Evolutionary conservation across 2,113 vertebrate genomes (phyloP), one percentile per base, ranked within the genome.

Genomic region (Aspiorhynchus laticeps): DNA sequence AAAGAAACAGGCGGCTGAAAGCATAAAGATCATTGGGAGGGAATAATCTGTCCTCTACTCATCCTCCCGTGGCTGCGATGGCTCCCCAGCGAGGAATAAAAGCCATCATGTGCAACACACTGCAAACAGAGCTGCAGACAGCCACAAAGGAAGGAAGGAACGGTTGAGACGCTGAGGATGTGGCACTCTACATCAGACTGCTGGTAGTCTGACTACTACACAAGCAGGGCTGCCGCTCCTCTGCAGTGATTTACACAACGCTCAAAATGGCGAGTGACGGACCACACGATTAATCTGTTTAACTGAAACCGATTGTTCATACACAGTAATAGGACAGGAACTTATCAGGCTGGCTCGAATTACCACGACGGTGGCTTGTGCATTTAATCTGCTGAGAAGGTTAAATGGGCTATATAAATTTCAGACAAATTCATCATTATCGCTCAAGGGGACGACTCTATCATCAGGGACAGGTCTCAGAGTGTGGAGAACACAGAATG

Each of bases 301-400:
- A 89, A 86, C 88, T 67, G 79, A 89, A 87, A 84, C 86, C 67
- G 65, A 89, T 89, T 89, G 80, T 89, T 89, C 88, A 89, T 88
- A 88, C 84, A 86, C 84, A 76, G 84, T 88, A 86, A 88, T 88
- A 82, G 85, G 78, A 89, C 71, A 80, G 85, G 88, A 87, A 88
- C 41, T 89, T 87, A 89, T 88, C 86, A 86, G 86, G 74, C 86
- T 67, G 84, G 69, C 75, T 48, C 63, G 67, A 86, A 85, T 87
- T 85, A 89, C 86, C 61, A 81, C 33, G 63, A 87, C 33, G 51
- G 38, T 43, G 51, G 53, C 36, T 71, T 63, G 53, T 43, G 71
- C 71, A 7, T 71, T 85, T 88, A 88, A 88, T 89, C 86, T 88
- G 84, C 43, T 65, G 38, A 80, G 79, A 63, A 85, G 85, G 87